phyloP scores from a whole-genome alignment of 2,797 vertebrate species.

The Erethizon dorsatum region DNA sequence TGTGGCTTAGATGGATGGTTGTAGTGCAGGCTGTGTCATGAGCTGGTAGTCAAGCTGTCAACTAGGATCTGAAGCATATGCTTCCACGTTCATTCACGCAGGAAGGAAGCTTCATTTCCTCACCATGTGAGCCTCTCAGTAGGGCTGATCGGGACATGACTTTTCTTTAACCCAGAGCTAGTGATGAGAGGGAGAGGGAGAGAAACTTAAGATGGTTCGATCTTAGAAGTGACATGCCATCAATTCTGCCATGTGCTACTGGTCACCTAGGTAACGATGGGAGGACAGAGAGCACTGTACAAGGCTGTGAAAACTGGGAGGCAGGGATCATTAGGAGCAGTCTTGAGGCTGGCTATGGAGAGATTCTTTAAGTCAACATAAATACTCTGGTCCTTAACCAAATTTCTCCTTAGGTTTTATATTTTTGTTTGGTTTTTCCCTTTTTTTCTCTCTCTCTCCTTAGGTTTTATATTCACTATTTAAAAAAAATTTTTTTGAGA shows the following conservation, averaged over 20 bases:
- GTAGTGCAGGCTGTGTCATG: not conserved
- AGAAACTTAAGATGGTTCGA: not conserved
- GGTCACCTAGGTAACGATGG: not conserved
- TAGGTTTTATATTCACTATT: not conserved
- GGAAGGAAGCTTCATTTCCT: constrained; percentile 1
- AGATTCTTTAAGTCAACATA: not conserved
- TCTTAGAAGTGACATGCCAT: not conserved
- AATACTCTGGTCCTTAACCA: not conserved
- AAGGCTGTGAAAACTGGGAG: not conserved
- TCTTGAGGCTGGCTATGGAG: not conserved
- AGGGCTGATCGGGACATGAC: not conserved
- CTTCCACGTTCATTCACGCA: not conserved
- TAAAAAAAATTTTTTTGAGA: not conserved
- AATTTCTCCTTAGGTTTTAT: constrained; percentile 9
- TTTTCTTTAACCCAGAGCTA: not conserved
- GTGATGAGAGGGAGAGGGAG: not conserved
- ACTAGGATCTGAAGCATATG: not conserved
- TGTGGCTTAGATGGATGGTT: not conserved
- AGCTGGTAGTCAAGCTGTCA: not conserved
- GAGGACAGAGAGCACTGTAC: not conserved
- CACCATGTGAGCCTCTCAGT: not conserved
- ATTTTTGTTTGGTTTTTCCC: no score
- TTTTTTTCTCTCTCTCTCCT: not conserved
- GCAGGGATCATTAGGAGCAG: not conserved
- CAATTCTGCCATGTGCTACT: not conserved